These are phyloP conservation scores for Xanthia togata DNA, from an alignment of 2,888 invertebrate genomes.

Conservation along the genomic window DNA sequence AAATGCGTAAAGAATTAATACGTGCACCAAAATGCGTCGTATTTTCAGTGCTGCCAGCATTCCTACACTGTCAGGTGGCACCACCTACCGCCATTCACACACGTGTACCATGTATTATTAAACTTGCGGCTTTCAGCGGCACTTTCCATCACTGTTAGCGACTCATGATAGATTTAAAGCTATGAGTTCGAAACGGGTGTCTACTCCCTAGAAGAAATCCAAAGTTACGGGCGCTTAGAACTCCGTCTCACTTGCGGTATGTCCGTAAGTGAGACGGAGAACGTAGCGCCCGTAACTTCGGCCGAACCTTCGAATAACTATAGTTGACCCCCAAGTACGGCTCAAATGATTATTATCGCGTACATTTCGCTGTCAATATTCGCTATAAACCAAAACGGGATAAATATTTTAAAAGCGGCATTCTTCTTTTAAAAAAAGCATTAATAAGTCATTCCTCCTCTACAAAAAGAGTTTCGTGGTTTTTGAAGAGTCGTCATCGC, in stretches of 20 bases:
- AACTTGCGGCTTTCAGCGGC: constrained; percentile 49
- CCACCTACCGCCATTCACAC: constrained; percentile 46
- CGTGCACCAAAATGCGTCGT: constrained; percentile 10
- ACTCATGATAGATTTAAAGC: constrained; percentile 54
- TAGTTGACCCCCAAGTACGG: too few relatives aligned
- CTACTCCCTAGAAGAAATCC: too few relatives aligned
- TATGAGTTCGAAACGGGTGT: constrained; percentile 21
- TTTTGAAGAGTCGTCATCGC: neutral
- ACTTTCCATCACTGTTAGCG: constrained; percentile 46
- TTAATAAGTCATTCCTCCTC: neutral
- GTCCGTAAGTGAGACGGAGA: too few relatives aligned
- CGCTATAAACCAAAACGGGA: neutral
- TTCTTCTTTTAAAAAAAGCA: neutral
- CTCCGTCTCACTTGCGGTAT: too few relatives aligned
- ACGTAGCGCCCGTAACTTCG: too few relatives aligned
- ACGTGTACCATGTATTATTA: constrained; percentile 52
- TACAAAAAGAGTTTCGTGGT: neutral
- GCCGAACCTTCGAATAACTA: too few relatives aligned
- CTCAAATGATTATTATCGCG: neutral
- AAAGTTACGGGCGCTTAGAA: too few relatives aligned
- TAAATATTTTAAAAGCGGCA: neutral
- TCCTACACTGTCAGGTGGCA: constrained; percentile 37
- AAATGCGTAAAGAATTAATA: constrained; percentile 2
- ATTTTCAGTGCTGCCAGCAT: constrained; percentile 27
- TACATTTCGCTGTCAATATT: constrained; percentile 21